Percentiles rank a stretch among this genome's conserved stretches.
Evolutionary conservation across 2,113 vertebrate species (phyloP).

Genomic region (Oryctolagus cuniculus): DNA sequence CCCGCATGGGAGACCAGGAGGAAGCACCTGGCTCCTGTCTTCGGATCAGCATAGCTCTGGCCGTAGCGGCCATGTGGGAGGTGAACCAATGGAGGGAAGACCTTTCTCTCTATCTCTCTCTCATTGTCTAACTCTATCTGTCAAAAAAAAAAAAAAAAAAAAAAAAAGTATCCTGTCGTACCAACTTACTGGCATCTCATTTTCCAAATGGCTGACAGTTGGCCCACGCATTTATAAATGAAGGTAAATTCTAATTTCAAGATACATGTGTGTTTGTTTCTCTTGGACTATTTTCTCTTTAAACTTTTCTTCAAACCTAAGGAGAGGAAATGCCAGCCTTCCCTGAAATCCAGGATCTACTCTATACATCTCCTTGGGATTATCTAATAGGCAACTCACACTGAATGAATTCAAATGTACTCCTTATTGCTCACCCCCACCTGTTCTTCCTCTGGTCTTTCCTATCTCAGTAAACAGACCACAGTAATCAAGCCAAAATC

Average conservation of each 20-base stretch:
- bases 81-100: too few relatives aligned
- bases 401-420: background rate
- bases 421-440: background rate
- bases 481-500: background rate
- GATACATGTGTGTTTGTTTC: background rate
- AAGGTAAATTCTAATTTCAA: constrained; percentile 37
- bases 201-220: background rate
- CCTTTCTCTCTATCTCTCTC: too few relatives aligned
- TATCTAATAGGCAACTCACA: background rate
- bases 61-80: too few relatives aligned
- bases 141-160: too few relatives aligned
- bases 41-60: too few relatives aligned
- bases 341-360: background rate
- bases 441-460: background rate
- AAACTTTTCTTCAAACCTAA: constrained; percentile 21
- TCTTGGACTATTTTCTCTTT: background rate
- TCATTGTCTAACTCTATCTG: too few relatives aligned
- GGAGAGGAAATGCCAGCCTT: background rate
- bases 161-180: background rate
- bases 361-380: background rate
- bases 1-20: too few relatives aligned
- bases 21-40: too few relatives aligned
- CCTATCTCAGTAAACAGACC: background rate
- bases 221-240: background rate
- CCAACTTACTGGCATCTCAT: background rate